Conservation (phyloP, 2,797 vertebrate genomes). For the Schizopygopsis malacanthus region DNA sequence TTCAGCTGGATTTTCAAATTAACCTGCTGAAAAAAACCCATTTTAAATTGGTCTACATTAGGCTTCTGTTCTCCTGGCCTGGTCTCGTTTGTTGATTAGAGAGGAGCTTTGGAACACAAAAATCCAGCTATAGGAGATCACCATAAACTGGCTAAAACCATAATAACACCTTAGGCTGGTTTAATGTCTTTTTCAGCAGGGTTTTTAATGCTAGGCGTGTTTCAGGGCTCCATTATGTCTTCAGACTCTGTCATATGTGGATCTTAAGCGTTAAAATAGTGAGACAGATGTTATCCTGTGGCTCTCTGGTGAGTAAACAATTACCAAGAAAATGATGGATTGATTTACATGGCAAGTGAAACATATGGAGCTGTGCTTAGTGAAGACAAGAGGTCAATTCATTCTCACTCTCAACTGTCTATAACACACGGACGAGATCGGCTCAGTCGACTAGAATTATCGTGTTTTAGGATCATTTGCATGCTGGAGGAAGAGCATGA, state of each 20-base stretch:
- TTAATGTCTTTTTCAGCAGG: not conserved
- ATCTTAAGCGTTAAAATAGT: conserved; percentile 37
- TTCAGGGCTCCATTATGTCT: conserved; percentile 1
- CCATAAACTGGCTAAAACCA: not conserved
- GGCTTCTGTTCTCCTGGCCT: not conserved
- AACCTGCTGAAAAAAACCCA: not conserved
- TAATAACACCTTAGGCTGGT: not conserved
- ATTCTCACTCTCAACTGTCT: conserved; percentile 8
- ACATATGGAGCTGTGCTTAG: conserved; percentile 33
- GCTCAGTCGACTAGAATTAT: not conserved
- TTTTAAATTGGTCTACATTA: not conserved
- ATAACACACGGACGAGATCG: not conserved
- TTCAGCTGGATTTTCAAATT: not conserved
- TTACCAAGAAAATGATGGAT: conserved; percentile 45
- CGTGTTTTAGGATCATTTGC: conserved; percentile 35
- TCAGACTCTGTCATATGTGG: conserved; percentile 15
- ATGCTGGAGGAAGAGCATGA: conserved; percentile 14
- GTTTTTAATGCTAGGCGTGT: conserved; percentile 15
- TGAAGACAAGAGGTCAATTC: conserved; percentile 53
- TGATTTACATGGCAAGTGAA: conserved; percentile 21
- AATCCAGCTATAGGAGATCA: not conserved
- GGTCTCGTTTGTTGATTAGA: not conserved
- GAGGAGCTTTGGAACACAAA: not conserved
- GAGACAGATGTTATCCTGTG: conserved; percentile 38
- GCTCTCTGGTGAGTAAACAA: conserved; percentile 39